phyloP scores from a whole-genome alignment of 2,797 vertebrate species.

The Gymnoscopelus braueri region DNA sequence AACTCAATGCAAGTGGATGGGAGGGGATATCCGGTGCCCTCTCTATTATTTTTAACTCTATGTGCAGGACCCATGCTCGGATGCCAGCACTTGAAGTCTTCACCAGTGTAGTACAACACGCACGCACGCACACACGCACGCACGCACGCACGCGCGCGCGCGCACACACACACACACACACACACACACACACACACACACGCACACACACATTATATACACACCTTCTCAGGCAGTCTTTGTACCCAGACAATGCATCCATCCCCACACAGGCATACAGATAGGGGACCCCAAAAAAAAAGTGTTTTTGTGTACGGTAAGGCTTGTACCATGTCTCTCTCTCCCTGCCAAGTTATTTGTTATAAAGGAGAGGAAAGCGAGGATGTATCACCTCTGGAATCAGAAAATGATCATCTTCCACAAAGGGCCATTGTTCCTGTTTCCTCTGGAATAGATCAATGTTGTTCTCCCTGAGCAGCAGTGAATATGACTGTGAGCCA shows the following conservation, averaged over 20 bases:
- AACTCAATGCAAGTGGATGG: too few relatives aligned
- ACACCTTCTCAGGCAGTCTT: not conserved
- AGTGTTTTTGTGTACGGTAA: not conserved
- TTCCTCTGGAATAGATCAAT: conserved; percentile 28
- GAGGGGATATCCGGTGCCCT: too few relatives aligned
- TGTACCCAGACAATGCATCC: conserved; percentile 13
- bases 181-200: not conserved
- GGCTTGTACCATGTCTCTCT: conserved; percentile 5
- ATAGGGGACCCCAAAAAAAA: not conserved
- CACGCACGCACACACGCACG: not conserved
- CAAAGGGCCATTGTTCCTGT: conserved; percentile 24
- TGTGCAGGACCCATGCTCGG: too few relatives aligned
- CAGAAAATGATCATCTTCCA: conserved; percentile 19
- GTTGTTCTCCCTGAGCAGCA: conserved; percentile 14
- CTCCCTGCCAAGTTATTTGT: conserved; percentile 3
- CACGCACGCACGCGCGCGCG: not conserved
- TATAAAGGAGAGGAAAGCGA: conserved; percentile 9
- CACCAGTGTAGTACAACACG: too few relatives aligned
- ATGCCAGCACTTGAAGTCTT: too few relatives aligned
- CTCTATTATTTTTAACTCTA: too few relatives aligned
- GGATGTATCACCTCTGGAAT: conserved; percentile 16
- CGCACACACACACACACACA: not conserved
- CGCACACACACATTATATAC: not conserved
- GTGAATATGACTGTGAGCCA: conserved; percentile 8
- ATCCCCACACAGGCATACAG: conserved; percentile 4